Base-by-base conservation (phyloP, 92 coral and sea anemone species). In the Zoanthus sociatus region DNA sequence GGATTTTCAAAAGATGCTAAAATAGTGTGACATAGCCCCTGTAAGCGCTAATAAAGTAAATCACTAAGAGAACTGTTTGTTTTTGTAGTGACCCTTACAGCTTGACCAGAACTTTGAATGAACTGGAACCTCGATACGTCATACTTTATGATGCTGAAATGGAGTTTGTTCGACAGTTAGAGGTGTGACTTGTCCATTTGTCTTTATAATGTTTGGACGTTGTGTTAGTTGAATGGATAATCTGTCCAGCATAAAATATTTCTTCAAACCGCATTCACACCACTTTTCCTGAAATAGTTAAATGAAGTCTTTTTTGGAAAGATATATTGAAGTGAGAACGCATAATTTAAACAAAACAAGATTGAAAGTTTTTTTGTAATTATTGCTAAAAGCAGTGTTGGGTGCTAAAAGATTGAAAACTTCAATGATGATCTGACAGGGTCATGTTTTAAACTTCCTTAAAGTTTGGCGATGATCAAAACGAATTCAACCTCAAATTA, bases 141-240 rank as follows among this genome's bases (percentile, higher is more conserved):
- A 89, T 97, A 20, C 97, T 97, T 3, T 97, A 97, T 45, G 99
- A 97, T 89, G 95, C 98, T 8, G 95, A 95, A 73, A 93, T 97
- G 95, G 98, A 97, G 86, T 97, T 97, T 86, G 98, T 97, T 33
- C 93, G 99, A 13, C 95, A 97, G 61, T 78, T 97, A 9, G 99
- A 97, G 97, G 99, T 97, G 78, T 18, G 88, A 53, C 54, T 64
- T 8, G 6, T 0, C 5, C 18, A 37, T 48, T 76, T 46, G 6
- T 44, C 5, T 6, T 44, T 32, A 18, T 42, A 30, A 9, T 42
- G 14, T 54, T 31, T 17, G 26, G 5, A 4, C 31, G 6, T 74
- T 26, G 64, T 5, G 4, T 18, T 30, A 15, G 86, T 9, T 7
- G 31, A 26, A 58, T 3, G 30, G 1, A 32, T 3, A 21, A 21